Evolutionary conservation across 2,888 invertebrate genomes (phyloP).

Genomic region (Netelia fuscicornis): DNA sequence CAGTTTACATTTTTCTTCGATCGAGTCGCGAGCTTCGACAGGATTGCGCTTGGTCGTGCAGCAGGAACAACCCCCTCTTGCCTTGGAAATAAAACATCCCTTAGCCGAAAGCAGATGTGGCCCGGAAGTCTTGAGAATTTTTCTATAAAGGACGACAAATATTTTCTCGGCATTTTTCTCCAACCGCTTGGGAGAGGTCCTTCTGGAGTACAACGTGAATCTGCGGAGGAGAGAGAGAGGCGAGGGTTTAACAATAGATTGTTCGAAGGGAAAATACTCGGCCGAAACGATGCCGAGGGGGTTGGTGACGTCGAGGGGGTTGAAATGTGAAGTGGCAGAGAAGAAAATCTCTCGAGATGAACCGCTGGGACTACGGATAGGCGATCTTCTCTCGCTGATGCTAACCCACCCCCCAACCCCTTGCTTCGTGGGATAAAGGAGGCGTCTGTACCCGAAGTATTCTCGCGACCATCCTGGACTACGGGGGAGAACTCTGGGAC

Average conservation of each 20-base stretch:
- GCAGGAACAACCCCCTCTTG: too few relatives aligned
- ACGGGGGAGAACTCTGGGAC: constrained; percentile 49
- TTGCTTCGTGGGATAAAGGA: constrained; percentile 50
- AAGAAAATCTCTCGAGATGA: constrained; percentile 22
- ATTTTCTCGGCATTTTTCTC: constrained; percentile 19
- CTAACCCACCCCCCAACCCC: constrained; percentile 28
- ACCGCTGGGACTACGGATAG: constrained; percentile 17
- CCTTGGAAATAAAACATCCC: constrained; percentile 59
- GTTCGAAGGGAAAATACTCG: constrained; percentile 52
- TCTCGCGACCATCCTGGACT: constrained; percentile 54
- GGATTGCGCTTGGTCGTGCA: too few relatives aligned
- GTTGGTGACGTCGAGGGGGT: constrained; percentile 1
- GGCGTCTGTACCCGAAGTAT: constrained; percentile 61
- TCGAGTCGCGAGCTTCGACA: too few relatives aligned
- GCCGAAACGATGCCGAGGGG: constrained; percentile 2
- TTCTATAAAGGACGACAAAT: not conserved
- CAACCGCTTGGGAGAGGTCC: not conserved
- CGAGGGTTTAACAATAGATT: constrained; percentile 55
- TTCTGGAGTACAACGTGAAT: not conserved
- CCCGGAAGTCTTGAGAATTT: not conserved
- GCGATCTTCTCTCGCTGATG: constrained; percentile 22
- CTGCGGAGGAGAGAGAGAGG: not conserved
- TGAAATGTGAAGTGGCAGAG: constrained; percentile 10
- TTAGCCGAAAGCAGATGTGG: constrained; percentile 63
- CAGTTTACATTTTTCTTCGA: not conserved